Evolutionary conservation across 2,797 vertebrate genomes (phyloP).

Genomic region (Sebastes itinus): DNA sequence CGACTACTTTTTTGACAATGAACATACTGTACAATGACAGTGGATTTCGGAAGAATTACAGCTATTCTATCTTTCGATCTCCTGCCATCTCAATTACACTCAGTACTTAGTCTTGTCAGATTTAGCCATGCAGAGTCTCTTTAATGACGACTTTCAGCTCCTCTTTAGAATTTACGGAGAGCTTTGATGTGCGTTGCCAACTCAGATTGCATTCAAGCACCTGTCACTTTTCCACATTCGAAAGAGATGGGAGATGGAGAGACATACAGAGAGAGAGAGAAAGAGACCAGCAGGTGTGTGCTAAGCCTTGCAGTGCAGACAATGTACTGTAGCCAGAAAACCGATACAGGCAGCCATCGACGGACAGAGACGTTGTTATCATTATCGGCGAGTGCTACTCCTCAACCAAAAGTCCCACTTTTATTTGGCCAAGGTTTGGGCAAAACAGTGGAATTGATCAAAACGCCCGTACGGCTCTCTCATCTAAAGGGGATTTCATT

Average conservation of each 20-base stretch:
- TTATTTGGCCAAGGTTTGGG: slow-evolving; percentile 70
- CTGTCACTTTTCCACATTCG: slow-evolving; percentile 76
- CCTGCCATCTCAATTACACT: slow-evolving; percentile 68
- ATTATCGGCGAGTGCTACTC: slow-evolving; percentile 55
- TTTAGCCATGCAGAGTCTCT: slow-evolving; percentile 71
- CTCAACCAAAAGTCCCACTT: slow-evolving; percentile 60
- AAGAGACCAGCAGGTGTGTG: slow-evolving; percentile 66
- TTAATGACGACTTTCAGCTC: slow-evolving; percentile 77
- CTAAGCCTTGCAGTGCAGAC: slow-evolving; percentile 45
- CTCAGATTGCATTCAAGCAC: slow-evolving; percentile 76
- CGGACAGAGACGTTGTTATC: slow-evolving; percentile 55
- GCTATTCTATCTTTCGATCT: slow-evolving; percentile 61
- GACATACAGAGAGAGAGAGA: slow-evolving; percentile 17
- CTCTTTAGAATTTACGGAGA: slow-evolving; percentile 73
- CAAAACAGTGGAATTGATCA: slow-evolving; percentile 75
- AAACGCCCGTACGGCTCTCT: slow-evolving; percentile 65
- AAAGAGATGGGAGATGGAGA: slow-evolving; percentile 44
- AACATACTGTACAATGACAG: slow-evolving; percentile 58
- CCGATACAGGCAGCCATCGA: slow-evolving; percentile 45
- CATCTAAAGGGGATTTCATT: slow-evolving; percentile 79
- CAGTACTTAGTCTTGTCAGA: slow-evolving; percentile 73
- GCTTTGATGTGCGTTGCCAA: slow-evolving; percentile 78
- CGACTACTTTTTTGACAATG: slow-evolving; percentile 54
- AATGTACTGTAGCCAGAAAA: slow-evolving; percentile 60
- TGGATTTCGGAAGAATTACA: slow-evolving; percentile 46